These are phyloP conservation scores for Drosophila greeni DNA, from an alignment of 2,888 invertebrate species.

Conservation along the genomic window DNA sequence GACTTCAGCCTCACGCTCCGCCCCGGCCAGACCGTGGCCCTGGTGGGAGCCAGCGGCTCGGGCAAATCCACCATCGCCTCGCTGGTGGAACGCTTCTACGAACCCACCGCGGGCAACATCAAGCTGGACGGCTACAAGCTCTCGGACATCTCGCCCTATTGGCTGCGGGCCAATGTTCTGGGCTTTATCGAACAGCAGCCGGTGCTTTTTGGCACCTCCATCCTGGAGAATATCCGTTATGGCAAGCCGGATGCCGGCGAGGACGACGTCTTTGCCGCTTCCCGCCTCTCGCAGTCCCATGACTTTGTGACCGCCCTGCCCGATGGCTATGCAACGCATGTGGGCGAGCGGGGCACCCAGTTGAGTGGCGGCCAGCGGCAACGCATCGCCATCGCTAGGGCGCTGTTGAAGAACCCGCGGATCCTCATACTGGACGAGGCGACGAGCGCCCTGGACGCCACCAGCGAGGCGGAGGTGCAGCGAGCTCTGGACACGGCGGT, in stretches of 20 bases:
- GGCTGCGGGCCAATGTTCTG: slow-evolving; percentile 90
- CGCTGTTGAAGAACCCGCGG: slow-evolving; percentile 93
- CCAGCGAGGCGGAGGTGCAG: slow-evolving; percentile 94
- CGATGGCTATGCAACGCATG: slow-evolving; percentile 88
- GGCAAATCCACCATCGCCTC: slow-evolving; percentile 96
- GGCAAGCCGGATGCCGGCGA: slow-evolving; percentile 86
- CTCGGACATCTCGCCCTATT: slow-evolving; percentile 81
- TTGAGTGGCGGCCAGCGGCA: slow-evolving; percentile 97
- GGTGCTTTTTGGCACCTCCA: slow-evolving; percentile 92
- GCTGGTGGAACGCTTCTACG: slow-evolving; percentile 88
- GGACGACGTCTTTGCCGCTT: slow-evolving; percentile 87
- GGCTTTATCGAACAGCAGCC: slow-evolving; percentile 97
- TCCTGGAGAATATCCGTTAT: slow-evolving; percentile 96
- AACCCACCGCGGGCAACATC: slow-evolving; percentile 76
- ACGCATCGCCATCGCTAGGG: slow-evolving; percentile 95
- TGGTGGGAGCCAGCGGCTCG: slow-evolving; percentile 94
- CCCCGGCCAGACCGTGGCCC: slow-evolving; percentile 92
- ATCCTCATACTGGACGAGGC: slow-evolving; percentile 95
- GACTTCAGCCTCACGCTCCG: slow-evolving; percentile 90
- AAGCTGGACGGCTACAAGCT: slow-evolving; percentile 78
- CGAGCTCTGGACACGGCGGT: slow-evolving; percentile 91
- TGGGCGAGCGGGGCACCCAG: slow-evolving; percentile 94
- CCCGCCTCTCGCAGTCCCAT: slow-evolving; percentile 93
- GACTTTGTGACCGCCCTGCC: slow-evolving; percentile 92
- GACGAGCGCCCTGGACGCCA: slow-evolving; percentile 95